These are phyloP conservation scores for Anastatus disparis DNA, from an alignment of 1,140 invertebrate species.

Conservation along the genomic window DNA sequence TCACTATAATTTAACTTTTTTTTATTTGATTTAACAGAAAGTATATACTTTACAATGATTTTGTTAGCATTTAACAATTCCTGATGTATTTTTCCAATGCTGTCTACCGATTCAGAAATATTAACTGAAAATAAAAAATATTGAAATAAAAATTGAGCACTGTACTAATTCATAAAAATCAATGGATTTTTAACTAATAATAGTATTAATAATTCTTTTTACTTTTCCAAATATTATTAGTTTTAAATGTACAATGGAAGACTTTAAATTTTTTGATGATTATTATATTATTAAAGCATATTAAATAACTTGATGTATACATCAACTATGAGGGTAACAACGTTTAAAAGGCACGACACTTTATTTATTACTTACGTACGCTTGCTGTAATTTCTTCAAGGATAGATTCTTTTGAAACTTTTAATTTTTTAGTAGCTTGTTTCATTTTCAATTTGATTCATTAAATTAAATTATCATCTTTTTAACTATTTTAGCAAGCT, in stretches of 20 bases:
- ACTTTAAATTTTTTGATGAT: too few relatives aligned
- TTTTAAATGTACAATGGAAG: too few relatives aligned
- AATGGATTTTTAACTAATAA: not conserved
- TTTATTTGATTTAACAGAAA: constrained; percentile 1
- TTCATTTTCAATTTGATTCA: constrained; percentile 19
- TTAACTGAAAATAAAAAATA: constrained; percentile 40
- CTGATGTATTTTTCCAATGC: constrained; percentile 30
- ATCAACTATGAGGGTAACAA: not conserved
- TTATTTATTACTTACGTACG: constrained; percentile 40
- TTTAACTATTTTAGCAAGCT: not conserved
- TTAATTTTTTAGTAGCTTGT: constrained; percentile 33
- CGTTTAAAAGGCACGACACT: not conserved
- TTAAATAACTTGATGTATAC: not conserved
- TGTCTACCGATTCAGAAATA: constrained; percentile 29
- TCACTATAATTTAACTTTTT: constrained; percentile 3
- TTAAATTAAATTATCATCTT: not conserved
- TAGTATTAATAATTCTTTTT: not conserved
- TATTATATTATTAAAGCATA: too few relatives aligned
- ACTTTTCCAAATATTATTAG: too few relatives aligned
- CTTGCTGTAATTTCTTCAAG: constrained; percentile 38
- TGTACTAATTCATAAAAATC: too few relatives aligned
- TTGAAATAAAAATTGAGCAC: too few relatives aligned
- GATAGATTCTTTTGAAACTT: constrained; percentile 23
- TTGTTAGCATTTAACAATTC: constrained; percentile 41
- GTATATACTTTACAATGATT: constrained; percentile 29